Conservation (phyloP, 2,888 invertebrate species). For the Holacanthella duospinosa region DNA sequence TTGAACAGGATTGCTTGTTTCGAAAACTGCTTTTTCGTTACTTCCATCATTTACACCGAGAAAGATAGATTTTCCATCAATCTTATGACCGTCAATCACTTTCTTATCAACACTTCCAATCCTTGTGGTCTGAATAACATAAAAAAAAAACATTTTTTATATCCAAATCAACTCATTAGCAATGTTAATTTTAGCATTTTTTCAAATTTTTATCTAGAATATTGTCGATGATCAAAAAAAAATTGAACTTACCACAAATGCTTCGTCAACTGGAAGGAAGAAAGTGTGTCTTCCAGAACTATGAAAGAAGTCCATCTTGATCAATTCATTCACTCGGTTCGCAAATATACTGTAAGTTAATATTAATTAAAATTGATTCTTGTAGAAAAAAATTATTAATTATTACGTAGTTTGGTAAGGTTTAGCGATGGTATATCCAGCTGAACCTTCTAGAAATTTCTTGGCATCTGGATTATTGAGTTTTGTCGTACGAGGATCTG, state of each 20-base stretch:
- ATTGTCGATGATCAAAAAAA: neutral
- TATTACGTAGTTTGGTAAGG: neutral
- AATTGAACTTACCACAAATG: slow-evolving; percentile 58
- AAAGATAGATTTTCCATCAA: slow-evolving; percentile 75
- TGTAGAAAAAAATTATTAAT: too few relatives aligned
- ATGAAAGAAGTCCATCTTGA: slow-evolving; percentile 61
- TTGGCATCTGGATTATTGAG: slow-evolving; percentile 70
- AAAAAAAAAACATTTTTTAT: neutral
- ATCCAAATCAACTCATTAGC: neutral
- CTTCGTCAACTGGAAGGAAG: slow-evolving; percentile 82
- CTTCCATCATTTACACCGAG: slow-evolving; percentile 67
- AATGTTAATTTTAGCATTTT: neutral
- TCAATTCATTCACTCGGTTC: slow-evolving; percentile 65
- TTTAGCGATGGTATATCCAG: neutral
- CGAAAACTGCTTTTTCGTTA: slow-evolving; percentile 60
- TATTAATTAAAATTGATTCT: neutral
- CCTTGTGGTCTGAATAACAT: slow-evolving; percentile 49
- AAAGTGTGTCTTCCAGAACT: slow-evolving; percentile 74
- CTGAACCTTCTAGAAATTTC: slow-evolving; percentile 45
- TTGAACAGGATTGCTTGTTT: slow-evolving; percentile 46
- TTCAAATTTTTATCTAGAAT: too few relatives aligned
- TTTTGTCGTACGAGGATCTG: slow-evolving; percentile 45
- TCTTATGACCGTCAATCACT: slow-evolving; percentile 80
- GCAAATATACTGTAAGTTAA: slow-evolving; percentile 22
- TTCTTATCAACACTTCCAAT: slow-evolving; percentile 68